phyloP scores from a whole-genome alignment of 2,797 vertebrate species.

The Selene dorsalis region DNA sequence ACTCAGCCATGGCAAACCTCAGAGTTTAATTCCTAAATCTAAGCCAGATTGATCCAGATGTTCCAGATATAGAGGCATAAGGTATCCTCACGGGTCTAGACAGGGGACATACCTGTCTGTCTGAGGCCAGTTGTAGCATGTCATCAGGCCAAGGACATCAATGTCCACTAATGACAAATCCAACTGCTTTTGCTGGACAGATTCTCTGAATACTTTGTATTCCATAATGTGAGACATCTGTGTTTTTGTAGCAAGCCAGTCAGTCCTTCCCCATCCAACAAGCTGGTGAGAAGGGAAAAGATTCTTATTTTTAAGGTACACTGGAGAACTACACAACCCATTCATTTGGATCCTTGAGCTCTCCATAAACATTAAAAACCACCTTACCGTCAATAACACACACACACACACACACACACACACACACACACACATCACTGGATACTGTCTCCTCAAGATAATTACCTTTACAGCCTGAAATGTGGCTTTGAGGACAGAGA shows the following conservation, averaged over 20 bases:
- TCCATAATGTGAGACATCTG: conserved; percentile 72
- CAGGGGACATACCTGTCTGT: conserved; percentile 67
- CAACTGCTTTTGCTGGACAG: conserved; percentile 53
- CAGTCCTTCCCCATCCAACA: conserved; percentile 42
- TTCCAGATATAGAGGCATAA: conserved; percentile 16
- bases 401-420: conserved; percentile 11
- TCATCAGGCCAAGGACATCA: conserved; percentile 65
- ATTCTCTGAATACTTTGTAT: conserved; percentile 71
- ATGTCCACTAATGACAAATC: conserved; percentile 70
- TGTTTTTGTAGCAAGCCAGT: conserved; percentile 67
- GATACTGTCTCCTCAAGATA: conserved; percentile 56
- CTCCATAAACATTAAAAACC: conserved; percentile 76
- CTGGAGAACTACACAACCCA: conserved; percentile 51
- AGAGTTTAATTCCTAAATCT: conserved; percentile 6
- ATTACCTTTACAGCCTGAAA: conserved; percentile 70
- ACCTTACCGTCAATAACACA: conserved; percentile 48
- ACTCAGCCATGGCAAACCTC: conserved; percentile 4
- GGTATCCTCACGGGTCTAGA: conserved; percentile 59
- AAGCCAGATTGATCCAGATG: conserved; percentile 7
- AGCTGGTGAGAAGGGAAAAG: conserved; percentile 39
- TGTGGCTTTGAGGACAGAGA: conserved; percentile 61
- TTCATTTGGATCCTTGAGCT: conserved; percentile 60
- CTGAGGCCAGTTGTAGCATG: conserved; percentile 46
- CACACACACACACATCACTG: conserved; percentile 65
- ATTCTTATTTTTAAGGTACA: conserved; percentile 51